phyloP scores from a whole-genome alignment of 2,797 vertebrate genomes.

The Microcaecilia unicolor region DNA sequence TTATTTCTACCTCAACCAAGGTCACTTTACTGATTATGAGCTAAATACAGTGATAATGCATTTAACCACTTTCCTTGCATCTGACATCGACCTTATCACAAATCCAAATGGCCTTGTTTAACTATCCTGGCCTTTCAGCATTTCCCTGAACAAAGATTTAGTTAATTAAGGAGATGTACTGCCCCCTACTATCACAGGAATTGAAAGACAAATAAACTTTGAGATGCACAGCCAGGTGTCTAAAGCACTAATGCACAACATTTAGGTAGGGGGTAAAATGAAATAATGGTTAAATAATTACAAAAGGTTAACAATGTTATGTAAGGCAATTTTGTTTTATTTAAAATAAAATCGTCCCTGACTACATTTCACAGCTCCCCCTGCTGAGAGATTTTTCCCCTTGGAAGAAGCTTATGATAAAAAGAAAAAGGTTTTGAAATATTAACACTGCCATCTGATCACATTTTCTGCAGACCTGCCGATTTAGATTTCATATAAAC shows the following conservation, averaged over 20 bases:
- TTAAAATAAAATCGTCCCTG: conserved; percentile 41
- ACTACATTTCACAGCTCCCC: conserved; percentile 34
- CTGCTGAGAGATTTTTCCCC: conserved; percentile 10
- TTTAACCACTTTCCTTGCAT: conserved; percentile 51
- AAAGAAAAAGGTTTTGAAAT: conserved; percentile 14
- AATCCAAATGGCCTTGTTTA: conserved; percentile 58
- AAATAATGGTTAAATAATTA: conserved; percentile 61
- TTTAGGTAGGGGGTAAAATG: conserved; percentile 43
- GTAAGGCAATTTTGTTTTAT: conserved; percentile 31
- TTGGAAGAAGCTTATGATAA: conserved; percentile 13
- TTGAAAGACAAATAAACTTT: conserved; percentile 61
- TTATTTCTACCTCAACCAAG: conserved; percentile 71
- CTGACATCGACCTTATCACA: conserved; percentile 51
- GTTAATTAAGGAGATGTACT: conserved; percentile 55
- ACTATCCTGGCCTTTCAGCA: conserved; percentile 49
- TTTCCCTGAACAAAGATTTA: conserved; percentile 52
- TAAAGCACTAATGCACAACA: conserved; percentile 25
- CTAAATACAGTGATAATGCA: conserved; percentile 51
- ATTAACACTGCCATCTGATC: conserved; percentile 2
- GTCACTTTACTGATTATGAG: conserved; percentile 56
- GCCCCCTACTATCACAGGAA: conserved; percentile 50
- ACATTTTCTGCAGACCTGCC: conserved; percentile 9
- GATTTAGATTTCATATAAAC: not conserved
- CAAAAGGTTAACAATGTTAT: conserved; percentile 48
- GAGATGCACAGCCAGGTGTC: conserved; percentile 53